Base-by-base conservation (phyloP, 2,113 vertebrate genomes). In the Climacteris rufus region DNA sequence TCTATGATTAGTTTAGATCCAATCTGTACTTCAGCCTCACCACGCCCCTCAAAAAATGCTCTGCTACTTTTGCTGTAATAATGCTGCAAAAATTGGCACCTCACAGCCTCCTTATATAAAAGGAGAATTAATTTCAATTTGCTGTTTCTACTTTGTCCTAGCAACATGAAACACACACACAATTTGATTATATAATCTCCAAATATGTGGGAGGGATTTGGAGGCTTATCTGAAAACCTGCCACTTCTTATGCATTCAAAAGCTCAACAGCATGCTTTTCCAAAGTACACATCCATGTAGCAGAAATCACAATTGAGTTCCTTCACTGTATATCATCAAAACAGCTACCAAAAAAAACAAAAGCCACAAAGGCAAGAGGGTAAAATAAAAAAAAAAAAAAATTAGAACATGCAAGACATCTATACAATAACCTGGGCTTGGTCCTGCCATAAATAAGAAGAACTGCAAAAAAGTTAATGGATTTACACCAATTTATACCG, bases 111-210 rank as follows among this genome's bases (percentile, higher is more conserved):
- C 39, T 81, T 84, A 78, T n/a, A 93, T 31, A 83, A 88, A 92
- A 84, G 3, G 24, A 71, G 31, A 93, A 88, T 50, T 79, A 61
- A 94, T 79, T 92, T 92, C 80, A 92, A 49, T 87, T 64, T 82
- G 69, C 80, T 92, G 31, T 90, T 93, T 90, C 83, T 87, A 84
- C 88, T 96, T 96, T 78, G 69, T 84, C 93, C 88, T 89, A 94
- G 71, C 27, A 15, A 89, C 90, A 89, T 25, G 42, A 83, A 95
- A 93, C 45, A 83, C 60, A 72, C 57, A 84, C 15, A 83, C 63
- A 49, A 89, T 87, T 90, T 71, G 64, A 92, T 92, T 95, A 89
- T 72, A 90, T 82, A 93, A 97, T 78, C 65, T 95, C 49, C 69
- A 95, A 57, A 57, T 94, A 93, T 1, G 86, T 75, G 61, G 88